Evolutionary conservation across 2,797 vertebrate species (phyloP).

Genomic region (Bufotes viridis): DNA sequence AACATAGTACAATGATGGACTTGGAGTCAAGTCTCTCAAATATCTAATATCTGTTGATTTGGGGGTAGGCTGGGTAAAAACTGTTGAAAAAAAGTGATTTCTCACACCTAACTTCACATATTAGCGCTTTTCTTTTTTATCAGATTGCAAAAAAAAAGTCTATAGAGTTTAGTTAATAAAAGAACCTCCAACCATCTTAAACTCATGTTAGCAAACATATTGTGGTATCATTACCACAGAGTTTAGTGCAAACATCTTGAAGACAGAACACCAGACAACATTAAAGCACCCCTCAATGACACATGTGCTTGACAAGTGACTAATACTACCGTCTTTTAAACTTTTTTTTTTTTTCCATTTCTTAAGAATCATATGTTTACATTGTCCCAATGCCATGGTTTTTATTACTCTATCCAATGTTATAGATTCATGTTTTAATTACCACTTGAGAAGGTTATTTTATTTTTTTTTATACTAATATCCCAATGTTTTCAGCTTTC

Average conservation of each 20-base stretch:
- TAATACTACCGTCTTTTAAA: conserved; percentile 6
- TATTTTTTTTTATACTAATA: conserved; percentile 4
- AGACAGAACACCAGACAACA: conserved; percentile 25
- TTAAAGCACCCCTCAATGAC: neutral
- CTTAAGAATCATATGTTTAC: conserved; percentile 47
- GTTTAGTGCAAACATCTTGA: conserved; percentile 46
- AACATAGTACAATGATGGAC: too few relatives aligned
- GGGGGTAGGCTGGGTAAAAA: too few relatives aligned
- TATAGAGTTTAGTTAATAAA: too few relatives aligned
- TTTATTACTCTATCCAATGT: conserved; percentile 45
- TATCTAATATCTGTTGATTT: too few relatives aligned
- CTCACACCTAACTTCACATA: too few relatives aligned
- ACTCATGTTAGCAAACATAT: conserved; percentile 21
- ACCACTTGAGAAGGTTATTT: conserved; percentile 14
- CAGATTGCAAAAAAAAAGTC: too few relatives aligned
- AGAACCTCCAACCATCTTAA: neutral
- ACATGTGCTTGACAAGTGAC: conserved; percentile 43
- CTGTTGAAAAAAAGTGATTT: too few relatives aligned
- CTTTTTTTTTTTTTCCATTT: conserved; percentile 14
- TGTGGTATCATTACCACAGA: conserved; percentile 10
- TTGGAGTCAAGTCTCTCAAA: too few relatives aligned
- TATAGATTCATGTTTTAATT: conserved; percentile 54
- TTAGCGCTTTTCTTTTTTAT: too few relatives aligned
- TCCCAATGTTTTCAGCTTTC: conserved; percentile 18
- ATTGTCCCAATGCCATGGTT: conserved; percentile 30